Evolutionary conservation across 2,888 invertebrate genomes (phyloP), one percentile per base, ranked within the genome.

Genomic region (Eretmocerus hayati): DNA sequence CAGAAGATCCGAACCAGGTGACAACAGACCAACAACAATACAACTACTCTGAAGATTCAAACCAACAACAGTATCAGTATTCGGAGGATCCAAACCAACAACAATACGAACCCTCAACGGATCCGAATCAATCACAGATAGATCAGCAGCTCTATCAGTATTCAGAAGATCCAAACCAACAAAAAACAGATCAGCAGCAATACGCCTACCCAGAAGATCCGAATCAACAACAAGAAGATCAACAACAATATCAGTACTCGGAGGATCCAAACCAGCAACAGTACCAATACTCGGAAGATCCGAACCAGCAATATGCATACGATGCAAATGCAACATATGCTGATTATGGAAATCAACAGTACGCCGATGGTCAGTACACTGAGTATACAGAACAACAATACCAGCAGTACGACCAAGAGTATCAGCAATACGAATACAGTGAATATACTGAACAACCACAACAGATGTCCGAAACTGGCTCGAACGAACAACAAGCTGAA

Each of bases 251-350:
- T 6, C 37, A 19, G 20, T 21, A 37, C 20, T 20, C 3, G 22
- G 38, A 38, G 21, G 9, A 36, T 8, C 36, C 11, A 20, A 11
- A 22, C 19, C n/a, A 20, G 13, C n/a, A 11, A 6, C 36, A 16
- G 5, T 19, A 36, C 18, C 36, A 36, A 9, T 36, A 36, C 36
- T 13, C 33, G 33, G 38, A 38, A 3, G 48, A 57, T 23, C 47
- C 40, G 5, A 58, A 59, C 42, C 52, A 56, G 23, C 5, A 60
- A 19, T 60, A 58, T 20, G 48, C n/a, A 18, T 16, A 8, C 5
- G 56, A 62, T 49, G 16, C n/a, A 2, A 57, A 58, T 35, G 37
- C 23, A 5, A 59, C 52, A 18, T 44, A 38, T n/a, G 13, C 58
- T 46, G n/a, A n/a, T n/a, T 18, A 13, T 9, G 35, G 18, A 18